Evolutionary conservation across 2,113 vertebrate species (phyloP).

Genomic region (Rhabdornis inornatus): DNA sequence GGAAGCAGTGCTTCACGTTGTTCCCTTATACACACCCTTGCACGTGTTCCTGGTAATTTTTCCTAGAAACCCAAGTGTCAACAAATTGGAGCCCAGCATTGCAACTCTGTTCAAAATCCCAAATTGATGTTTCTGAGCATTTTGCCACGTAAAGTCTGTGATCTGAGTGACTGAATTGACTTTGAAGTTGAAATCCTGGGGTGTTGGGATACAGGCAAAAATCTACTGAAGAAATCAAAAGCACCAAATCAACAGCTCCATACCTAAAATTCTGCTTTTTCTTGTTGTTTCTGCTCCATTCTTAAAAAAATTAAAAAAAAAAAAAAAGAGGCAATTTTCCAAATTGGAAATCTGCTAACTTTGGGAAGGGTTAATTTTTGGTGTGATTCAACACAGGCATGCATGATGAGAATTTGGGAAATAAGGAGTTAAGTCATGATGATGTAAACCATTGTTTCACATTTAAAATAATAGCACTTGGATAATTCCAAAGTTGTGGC

Average conservation of each 20-base stretch:
- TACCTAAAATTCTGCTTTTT: not conserved
- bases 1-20: slow-evolving; percentile 38
- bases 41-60: slow-evolving; percentile 62
- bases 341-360: not conserved
- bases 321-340: not conserved
- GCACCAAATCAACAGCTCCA: not conserved
- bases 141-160: not conserved
- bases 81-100: slow-evolving; percentile 22
- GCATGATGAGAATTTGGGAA: not conserved
- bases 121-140: not conserved
- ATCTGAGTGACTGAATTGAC: fast-evolving
- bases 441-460: not conserved
- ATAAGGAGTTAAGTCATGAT: slow-evolving; percentile 31
- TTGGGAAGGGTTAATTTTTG: not conserved
- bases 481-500: slow-evolving; percentile 34
- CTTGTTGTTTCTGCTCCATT: not conserved
- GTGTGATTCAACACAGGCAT: not conserved
- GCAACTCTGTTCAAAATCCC: not conserved
- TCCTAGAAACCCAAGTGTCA: slow-evolving; percentile 56
- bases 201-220: not conserved
- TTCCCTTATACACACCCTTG: slow-evolving; percentile 31
- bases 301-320: no score
- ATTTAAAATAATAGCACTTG: slow-evolving; percentile 30
- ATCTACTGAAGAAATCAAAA: not conserved
- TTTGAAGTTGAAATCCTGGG: not conserved